Percentiles rank a stretch among this genome's conserved stretches.
These are phyloP conservation scores for Drosophila neocordata DNA, from an alignment of 1,140 invertebrate species.

Conservation along the genomic window DNA sequence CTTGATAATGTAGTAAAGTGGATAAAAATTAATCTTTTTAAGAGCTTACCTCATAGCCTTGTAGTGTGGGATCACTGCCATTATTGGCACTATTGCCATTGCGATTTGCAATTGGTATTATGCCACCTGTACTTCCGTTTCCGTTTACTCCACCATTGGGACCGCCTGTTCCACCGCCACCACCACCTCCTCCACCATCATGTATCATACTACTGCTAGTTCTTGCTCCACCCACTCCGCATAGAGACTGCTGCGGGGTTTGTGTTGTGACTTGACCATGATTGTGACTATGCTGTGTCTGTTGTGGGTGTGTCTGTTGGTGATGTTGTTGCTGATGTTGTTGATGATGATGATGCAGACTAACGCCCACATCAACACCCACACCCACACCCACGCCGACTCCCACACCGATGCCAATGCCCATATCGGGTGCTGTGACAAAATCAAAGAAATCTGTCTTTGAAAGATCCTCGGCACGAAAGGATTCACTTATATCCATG, in stretches of 20 bases:
- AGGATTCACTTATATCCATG: conserved; percentile 92
- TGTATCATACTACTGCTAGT: conserved; percentile 67
- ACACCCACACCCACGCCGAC: conserved; percentile 61
- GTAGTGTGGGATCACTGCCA: conserved; percentile 76
- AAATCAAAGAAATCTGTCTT: conserved; percentile 94
- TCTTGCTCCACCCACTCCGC: conserved; percentile 51
- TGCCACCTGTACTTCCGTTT: background rate
- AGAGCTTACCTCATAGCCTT: conserved; percentile 74
- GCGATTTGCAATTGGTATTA: conserved; percentile 56
- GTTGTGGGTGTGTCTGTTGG: conserved; percentile 47
- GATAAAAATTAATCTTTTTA: background rate
- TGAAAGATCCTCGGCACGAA: conserved; percentile 88
- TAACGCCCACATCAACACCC: conserved; percentile 48
- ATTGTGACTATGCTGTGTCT: conserved; percentile 59
- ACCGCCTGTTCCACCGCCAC: conserved; percentile 20
- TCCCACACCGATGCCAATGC: conserved; percentile 81
- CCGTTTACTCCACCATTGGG: conserved; percentile 17
- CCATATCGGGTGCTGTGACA: conserved; percentile 88
- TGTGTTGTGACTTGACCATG: conserved; percentile 36
- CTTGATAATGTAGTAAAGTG: background rate
- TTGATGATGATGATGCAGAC: conserved; percentile 41
- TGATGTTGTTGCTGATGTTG: conserved; percentile 45
- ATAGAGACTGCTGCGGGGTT: conserved; percentile 52
- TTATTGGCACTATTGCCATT: conserved; percentile 63
- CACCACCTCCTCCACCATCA: conserved; percentile 52